Conservation (phyloP, 1,140 invertebrate genomes). For the Laupala kohalensis region DNA sequence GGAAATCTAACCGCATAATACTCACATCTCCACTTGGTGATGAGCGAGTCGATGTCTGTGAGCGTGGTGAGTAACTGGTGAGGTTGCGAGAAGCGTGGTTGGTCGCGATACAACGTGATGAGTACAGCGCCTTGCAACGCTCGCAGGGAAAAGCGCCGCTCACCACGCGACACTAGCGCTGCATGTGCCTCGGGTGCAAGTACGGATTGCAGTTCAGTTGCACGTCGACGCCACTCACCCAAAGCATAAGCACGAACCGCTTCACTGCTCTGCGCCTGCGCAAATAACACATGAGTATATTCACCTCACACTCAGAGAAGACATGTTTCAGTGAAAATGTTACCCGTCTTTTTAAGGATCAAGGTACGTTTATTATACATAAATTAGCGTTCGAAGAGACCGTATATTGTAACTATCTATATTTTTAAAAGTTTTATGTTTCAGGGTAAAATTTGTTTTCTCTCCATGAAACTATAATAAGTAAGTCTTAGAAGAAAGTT, state of each 20-base stretch:
- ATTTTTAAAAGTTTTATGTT: no score
- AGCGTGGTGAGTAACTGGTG: constrained; percentile 86
- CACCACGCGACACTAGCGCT: constrained; percentile 63
- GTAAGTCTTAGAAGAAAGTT: no score
- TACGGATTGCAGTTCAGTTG: constrained; percentile 78
- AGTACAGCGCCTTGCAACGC: constrained; percentile 93
- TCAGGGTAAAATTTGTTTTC: no score
- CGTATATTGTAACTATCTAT: no score
- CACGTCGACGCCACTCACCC: constrained; percentile 58
- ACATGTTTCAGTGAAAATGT: no score
- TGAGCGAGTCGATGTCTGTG: constrained; percentile 95
- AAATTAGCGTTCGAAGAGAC: no score
- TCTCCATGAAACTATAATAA: no score
- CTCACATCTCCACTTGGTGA: constrained; percentile 99
- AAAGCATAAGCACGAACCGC: constrained; percentile 42
- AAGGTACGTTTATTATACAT: no score
- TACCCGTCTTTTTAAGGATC: no score
- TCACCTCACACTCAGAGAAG: no score
- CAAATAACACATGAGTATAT: no score
- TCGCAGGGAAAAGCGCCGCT: constrained; percentile 76
- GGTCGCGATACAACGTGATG: constrained; percentile 93
- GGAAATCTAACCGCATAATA: no score
- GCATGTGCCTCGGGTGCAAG: constrained; percentile 74
- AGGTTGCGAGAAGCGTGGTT: constrained; percentile 91
- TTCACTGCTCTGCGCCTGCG: constrained; percentile 43